Evolutionary conservation across 2,888 invertebrate genomes (phyloP), one percentile per base, ranked within the genome.

Genomic region (Pachydiplax longipennis): DNA sequence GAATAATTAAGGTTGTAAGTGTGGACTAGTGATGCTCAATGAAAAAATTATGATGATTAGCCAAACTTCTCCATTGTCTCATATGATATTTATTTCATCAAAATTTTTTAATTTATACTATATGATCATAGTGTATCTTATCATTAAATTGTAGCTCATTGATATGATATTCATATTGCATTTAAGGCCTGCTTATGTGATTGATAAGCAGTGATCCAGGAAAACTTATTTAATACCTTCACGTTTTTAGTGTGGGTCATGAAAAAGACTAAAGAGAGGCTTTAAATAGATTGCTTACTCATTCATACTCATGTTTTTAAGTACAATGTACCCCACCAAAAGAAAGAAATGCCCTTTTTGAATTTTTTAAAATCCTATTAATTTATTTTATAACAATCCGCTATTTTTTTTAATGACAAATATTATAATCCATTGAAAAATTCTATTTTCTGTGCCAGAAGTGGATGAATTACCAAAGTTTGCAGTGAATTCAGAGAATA

Each of bases 1-100:
- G 37, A 37, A 87, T 37, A 58, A 87, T 58, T 87, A 87, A 37
- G 87, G 58, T 87, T 87, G 18, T 61, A 58, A 61, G 87, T 87
- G 37, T 61, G 87, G 61, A 37, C 87, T 87, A 87, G 87, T 87
- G 61, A 61, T 87, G 87, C 87, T 87, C 87, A 87, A 87, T 87
- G 87, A 37, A 83, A 83, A 31, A 83, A 53, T 58, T 37, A 37
- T 37, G 31, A 37, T 87, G 22, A 18, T 61, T 58, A 87, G 65
- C 35, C n/a, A 87, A 87, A 37, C 18, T 61, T 61, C 87, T 37
- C 87, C 61, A 58, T n/a, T 22, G 61, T 40, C 31, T 61, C 87
- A 87, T 87, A 37, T 37, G 61, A 87, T 83, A 83, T 87, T 87
- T 61, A 87, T 87, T 87, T 61, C 87, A 87, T 87, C 65, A 65